Evolutionary conservation across 2,113 vertebrate genomes (phyloP), one percentile per base, ranked within the genome.

Genomic region (Hyla sarda): DNA sequence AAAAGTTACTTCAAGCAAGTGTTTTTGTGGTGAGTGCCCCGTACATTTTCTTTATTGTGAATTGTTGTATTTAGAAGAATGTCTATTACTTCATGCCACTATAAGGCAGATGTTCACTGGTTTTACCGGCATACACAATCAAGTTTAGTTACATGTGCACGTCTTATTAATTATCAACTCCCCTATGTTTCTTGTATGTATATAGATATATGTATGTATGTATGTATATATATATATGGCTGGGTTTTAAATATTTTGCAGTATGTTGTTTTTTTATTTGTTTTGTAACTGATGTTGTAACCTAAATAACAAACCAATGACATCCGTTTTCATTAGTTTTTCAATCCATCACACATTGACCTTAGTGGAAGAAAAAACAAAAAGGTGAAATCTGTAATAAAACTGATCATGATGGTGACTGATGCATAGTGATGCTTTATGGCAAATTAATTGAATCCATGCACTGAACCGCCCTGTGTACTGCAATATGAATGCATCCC

Each of bases 321-420:
- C 17, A 71, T 41, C 34, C 21, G 19, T 71, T 71, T 71, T 17
- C 34, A 71, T 71, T 71, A 71, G 67, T 41, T 71, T 71, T 41
- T 37, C 67, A 71, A 71, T 71, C 34, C 14, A 1, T 71, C 67
- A 21, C 32, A 8, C 34, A 41, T 21, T 41, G 67, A 71, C 34
- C 32, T 71, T 19, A 34, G 30, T 10, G 17, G 8, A 56, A 3
- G 14, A 69, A 37, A 21, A 69, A 69, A 23, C 2, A 16, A 28
- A 3, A 65, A 2, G 13, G 30, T 65, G 60, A 34, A 67, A 32
- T 14, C 62, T 34, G 5, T 17, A 34, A 67, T 28, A 67, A 67
- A 67, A 67, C 62, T 34, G 62, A 34, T 32, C 28, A 32, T 19
- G 62, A 67, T 5, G 14, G 62, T 32, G 30, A 19, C 67, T 37